Conservation (phyloP, 2,113 vertebrate species). For the Melanerpes aurifrons region DNA sequence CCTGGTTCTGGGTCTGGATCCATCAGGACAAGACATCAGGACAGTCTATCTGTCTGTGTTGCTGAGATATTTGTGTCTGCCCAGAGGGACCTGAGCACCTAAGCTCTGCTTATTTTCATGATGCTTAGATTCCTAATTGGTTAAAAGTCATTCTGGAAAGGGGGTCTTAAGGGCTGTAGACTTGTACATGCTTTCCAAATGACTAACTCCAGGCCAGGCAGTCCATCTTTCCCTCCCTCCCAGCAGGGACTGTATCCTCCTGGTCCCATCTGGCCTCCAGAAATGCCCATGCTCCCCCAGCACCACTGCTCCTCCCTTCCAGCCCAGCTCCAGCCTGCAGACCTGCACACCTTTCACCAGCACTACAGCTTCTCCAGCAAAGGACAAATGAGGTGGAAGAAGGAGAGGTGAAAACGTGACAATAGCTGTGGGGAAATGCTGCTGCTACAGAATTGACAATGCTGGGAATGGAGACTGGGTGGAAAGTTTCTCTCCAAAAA, state of each 20-base stretch:
- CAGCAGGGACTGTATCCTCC: background rate
- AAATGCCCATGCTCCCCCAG: background rate
- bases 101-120: background rate
- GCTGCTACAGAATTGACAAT: background rate
- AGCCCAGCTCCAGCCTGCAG: background rate
- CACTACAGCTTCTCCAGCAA: background rate
- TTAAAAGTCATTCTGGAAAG: conserved; percentile 46
- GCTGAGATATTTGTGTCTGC: conserved; percentile 23
- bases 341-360: background rate
- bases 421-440: conserved; percentile 4
- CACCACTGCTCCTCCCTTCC: background rate
- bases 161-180: background rate
- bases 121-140: background rate
- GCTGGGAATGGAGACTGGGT: conserved; percentile 11
- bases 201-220: background rate
- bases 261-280: background rate
- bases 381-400: conserved; percentile 19
- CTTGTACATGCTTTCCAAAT: conserved; percentile 9
- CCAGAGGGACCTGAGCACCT: background rate
- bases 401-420: conserved; percentile 38
- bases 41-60: conserved; percentile 2
- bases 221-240: background rate
- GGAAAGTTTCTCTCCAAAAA: conserved; percentile 33
- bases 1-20: conserved; percentile 26
- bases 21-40: background rate